Conservation (phyloP, 2,797 vertebrate genomes). For the Micrastur ruficollis region DNA sequence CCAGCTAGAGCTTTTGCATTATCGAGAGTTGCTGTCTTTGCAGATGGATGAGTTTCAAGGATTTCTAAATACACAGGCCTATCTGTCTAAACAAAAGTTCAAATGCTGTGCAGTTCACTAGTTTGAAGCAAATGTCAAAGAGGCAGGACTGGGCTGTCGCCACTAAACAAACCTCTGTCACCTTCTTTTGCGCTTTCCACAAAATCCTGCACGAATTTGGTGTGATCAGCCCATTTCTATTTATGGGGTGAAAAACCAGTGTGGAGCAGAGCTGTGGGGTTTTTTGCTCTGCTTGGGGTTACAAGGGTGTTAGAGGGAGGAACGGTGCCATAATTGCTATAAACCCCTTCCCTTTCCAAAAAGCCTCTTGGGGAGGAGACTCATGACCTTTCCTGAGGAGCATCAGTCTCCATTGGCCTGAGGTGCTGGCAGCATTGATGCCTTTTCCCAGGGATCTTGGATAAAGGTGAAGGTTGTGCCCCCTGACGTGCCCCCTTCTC, state of each 20-base stretch:
- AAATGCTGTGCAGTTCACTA: slow-evolving; percentile 55
- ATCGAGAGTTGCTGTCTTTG: slow-evolving; percentile 51
- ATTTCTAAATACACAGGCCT: slow-evolving; percentile 59
- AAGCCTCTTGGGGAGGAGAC: not conserved
- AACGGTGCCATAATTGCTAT: not conserved
- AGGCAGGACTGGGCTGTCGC: not conserved
- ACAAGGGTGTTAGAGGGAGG: not conserved
- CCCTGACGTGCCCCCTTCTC: rapidly evolving
- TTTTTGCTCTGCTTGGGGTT: not conserved
- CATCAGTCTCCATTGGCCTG: not conserved
- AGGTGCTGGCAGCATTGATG: not conserved
- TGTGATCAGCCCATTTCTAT: not conserved
- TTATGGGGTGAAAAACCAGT: not conserved
- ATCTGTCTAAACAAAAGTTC: slow-evolving; percentile 64
- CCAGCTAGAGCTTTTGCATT: slow-evolving; percentile 35
- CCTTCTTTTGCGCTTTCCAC: not conserved
- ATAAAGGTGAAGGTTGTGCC: not conserved
- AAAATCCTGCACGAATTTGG: not conserved
- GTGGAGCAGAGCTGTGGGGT: not conserved
- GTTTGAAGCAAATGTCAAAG: slow-evolving; percentile 53
- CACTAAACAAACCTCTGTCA: slow-evolving; percentile 34
- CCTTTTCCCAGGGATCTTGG: not conserved
- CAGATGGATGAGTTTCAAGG: slow-evolving; percentile 64
- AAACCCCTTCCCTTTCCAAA: not conserved
- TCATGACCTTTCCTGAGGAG: not conserved